A percentile compares a stretch with the other conserved stretches of the same genome.
These are phyloP conservation scores for Anorthoa munda DNA, from an alignment of 2,888 invertebrate species.

Conservation along the genomic window DNA sequence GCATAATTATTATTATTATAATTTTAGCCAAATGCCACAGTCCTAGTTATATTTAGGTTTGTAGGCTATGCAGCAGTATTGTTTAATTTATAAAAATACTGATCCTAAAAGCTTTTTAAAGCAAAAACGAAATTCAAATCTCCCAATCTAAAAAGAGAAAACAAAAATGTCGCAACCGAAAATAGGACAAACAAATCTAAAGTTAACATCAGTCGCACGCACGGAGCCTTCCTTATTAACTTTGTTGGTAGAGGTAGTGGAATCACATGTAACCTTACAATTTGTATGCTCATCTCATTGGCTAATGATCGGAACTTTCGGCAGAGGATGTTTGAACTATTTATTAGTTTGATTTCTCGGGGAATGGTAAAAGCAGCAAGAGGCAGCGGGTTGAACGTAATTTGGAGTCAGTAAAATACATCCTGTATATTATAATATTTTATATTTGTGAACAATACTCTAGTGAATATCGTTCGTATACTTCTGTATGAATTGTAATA, in stretches of 20 bases:
- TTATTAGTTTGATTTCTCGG: conserved; percentile 58
- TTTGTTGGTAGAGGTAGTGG: conserved; percentile 59
- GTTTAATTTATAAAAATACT: too few species aligned
- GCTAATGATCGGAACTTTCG: conserved; percentile 69
- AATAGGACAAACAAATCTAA: conserved; percentile 63
- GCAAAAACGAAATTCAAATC: conserved; percentile 31
- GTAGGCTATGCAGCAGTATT: too few species aligned
- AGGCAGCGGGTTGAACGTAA: neutral
- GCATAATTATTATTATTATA: too few species aligned
- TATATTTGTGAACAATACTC: neutral
- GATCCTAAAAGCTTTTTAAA: neutral
- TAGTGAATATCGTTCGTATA: neutral
- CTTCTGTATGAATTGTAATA: neutral
- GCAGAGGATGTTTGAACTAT: conserved; percentile 64
- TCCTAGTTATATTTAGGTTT: too few species aligned
- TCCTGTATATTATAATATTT: neutral
- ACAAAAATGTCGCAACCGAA: conserved; percentile 56
- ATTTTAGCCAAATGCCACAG: too few species aligned
- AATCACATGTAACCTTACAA: conserved; percentile 65
- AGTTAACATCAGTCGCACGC: conserved; percentile 62
- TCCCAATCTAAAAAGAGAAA: conserved; percentile 39
- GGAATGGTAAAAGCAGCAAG: neutral
- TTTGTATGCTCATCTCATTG: conserved; percentile 72
- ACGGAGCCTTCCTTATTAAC: conserved; percentile 62
- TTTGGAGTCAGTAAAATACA: neutral